These are phyloP conservation scores for Tuta absoluta DNA, from an alignment of 2,888 invertebrate genomes.

Conservation along the genomic window DNA sequence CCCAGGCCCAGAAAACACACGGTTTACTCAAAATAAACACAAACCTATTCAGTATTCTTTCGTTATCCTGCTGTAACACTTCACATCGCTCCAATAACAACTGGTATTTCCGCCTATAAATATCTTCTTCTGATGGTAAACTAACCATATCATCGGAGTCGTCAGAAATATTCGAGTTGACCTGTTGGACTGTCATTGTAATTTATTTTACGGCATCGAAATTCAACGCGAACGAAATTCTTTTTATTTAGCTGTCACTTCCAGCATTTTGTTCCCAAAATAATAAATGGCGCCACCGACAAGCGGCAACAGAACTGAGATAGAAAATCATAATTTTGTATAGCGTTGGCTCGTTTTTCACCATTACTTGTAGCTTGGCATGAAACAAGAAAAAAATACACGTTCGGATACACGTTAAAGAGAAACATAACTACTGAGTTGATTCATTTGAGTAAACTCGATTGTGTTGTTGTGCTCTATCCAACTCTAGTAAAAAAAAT, in stretches of 20 bases:
- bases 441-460: not conserved
- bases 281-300: conserved; percentile 14
- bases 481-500: not conserved
- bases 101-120: conserved; percentile 88
- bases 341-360: conserved; percentile 29
- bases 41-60: conserved; percentile 85
- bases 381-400: not conserved
- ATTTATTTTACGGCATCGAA: conserved; percentile 76
- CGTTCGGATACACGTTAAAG: conserved; percentile 23
- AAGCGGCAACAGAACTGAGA: not conserved
- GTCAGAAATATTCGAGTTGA: conserved; percentile 79
- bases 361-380: not conserved
- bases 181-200: conserved; percentile 81
- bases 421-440: not conserved
- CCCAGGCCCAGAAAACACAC: conserved; percentile 36
- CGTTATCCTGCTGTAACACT: conserved; percentile 88
- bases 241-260: conserved; percentile 62
- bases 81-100: conserved; percentile 87
- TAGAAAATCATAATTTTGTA: conserved; percentile 27
- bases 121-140: conserved; percentile 82
- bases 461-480: not conserved
- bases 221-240: conserved; percentile 71
- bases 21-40: conserved; percentile 45
- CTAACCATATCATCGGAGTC: conserved; percentile 80
- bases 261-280: conserved; percentile 30